A percentile compares a stretch with the other conserved stretches of the same genome.
Conservation (phyloP, 2,797 vertebrate species). For the Psittacula echo region DNA sequence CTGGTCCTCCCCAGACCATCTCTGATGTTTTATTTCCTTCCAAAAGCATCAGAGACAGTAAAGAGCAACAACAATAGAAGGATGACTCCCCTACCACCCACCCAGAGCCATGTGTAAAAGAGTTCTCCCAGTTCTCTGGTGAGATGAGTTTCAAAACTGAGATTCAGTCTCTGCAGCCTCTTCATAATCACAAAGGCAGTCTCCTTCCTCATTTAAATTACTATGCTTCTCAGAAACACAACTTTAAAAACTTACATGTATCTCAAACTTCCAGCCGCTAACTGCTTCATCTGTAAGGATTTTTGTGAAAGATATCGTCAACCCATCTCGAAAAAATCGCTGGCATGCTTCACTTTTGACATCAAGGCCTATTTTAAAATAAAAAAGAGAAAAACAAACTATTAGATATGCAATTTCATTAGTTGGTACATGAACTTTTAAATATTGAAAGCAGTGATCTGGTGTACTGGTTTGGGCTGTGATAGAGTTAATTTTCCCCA, state of each 20-base stretch:
- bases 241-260: slow-evolving; percentile 89
- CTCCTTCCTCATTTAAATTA: not conserved
- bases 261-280: slow-evolving; percentile 99
- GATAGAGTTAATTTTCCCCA: not conserved
- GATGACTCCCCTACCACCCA: not conserved
- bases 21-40: not conserved
- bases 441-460: not conserved
- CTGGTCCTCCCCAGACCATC: not conserved
- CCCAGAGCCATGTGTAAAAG: not conserved
- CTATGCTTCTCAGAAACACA: not conserved
- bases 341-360: slow-evolving; percentile 99
- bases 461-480: too few relatives aligned
- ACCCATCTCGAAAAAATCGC: slow-evolving; percentile 98
- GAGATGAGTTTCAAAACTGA: not conserved
- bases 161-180: not conserved
- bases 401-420: not conserved
- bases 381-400: not conserved
- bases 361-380: slow-evolving; percentile 88
- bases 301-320: slow-evolving; percentile 99
- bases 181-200: not conserved
- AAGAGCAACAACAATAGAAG: not conserved
- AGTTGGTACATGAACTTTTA: not conserved
- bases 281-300: slow-evolving; percentile 99
- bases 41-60: not conserved
- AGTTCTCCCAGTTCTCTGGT: not conserved